Conservation (phyloP, 1,140 invertebrate genomes). For the Drosophila novamexicana region DNA sequence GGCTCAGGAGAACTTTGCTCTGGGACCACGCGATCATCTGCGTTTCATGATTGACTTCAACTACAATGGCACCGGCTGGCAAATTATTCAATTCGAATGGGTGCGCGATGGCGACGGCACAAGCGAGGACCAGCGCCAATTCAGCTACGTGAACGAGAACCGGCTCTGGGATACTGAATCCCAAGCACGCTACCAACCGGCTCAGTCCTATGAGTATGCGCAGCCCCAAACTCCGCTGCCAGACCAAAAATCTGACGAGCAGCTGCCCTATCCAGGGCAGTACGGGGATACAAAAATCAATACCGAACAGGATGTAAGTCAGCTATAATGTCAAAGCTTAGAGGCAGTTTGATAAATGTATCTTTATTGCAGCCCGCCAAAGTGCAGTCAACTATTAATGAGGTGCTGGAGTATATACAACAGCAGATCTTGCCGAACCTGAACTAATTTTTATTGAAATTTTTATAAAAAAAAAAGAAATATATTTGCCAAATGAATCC, state of each 20-base stretch:
- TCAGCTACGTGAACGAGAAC: constrained; percentile 71
- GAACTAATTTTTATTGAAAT: background rate
- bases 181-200: background rate
- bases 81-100: constrained; percentile 78
- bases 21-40: constrained; percentile 73
- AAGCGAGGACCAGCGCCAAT: constrained; percentile 45
- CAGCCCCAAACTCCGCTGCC: constrained; percentile 24
- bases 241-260: constrained; percentile 15
- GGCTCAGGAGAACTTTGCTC: constrained; percentile 29
- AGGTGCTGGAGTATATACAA: constrained; percentile 77
- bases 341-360: background rate
- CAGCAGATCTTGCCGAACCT: constrained; percentile 62
- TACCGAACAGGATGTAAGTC: constrained; percentile 59
- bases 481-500: background rate
- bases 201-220: constrained; percentile 47
- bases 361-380: constrained; percentile 43
- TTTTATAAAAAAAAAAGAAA: background rate
- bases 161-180: constrained; percentile 55
- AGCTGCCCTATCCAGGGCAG: background rate
- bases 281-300: constrained; percentile 13
- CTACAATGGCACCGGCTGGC: constrained; percentile 76
- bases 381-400: constrained; percentile 61
- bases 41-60: constrained; percentile 82
- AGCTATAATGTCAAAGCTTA: too few species aligned
- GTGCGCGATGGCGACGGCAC: constrained; percentile 65